Percentiles rank a stretch among this genome's conserved stretches.
Evolutionary conservation across 2,113 vertebrate species (phyloP).

Genomic region (Perccottus glenii): DNA sequence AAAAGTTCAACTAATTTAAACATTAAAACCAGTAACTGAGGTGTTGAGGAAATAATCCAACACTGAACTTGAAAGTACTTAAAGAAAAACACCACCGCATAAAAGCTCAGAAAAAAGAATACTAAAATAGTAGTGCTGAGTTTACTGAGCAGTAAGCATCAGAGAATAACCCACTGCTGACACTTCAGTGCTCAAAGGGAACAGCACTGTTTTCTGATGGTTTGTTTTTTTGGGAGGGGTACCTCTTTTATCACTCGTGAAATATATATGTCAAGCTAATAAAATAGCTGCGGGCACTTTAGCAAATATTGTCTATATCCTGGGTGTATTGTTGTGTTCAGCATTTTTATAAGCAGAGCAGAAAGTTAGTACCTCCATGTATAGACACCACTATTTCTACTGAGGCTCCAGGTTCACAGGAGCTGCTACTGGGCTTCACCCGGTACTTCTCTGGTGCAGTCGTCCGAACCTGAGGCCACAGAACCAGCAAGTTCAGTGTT

Average conservation of each 20-base stretch:
- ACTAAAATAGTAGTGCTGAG: constrained; percentile 16
- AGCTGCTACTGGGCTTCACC: constrained; percentile 96
- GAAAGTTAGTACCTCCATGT: constrained; percentile 86
- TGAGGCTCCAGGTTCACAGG: constrained; percentile 89
- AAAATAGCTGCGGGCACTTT: constrained; percentile 57
- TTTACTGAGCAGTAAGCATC: constrained; percentile 25
- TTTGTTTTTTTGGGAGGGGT: constrained; percentile 55
- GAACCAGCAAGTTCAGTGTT: not conserved
- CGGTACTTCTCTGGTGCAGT: constrained; percentile 97
- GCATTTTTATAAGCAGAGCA: constrained; percentile 14
- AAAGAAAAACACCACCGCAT: constrained; percentile 1
- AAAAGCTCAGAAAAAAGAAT: constrained; percentile 17
- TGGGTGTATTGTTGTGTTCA: constrained; percentile 48
- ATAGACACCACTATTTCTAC: constrained; percentile 93
- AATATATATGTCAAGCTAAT: constrained; percentile 60
- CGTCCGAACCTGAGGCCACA: constrained; percentile 87
- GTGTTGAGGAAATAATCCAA: not conserved
- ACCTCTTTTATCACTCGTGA: constrained; percentile 67
- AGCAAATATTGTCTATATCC: constrained; percentile 25
- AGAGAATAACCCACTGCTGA: constrained; percentile 46
- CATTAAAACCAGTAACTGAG: not conserved
- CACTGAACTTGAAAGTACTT: constrained; percentile 4
- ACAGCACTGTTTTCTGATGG: constrained; percentile 31
- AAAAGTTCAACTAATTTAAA: not conserved
- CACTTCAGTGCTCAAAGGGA: constrained; percentile 37